phyloP scores from a whole-genome alignment of 2,797 vertebrate species.

The Neopelma chrysocephalum region DNA sequence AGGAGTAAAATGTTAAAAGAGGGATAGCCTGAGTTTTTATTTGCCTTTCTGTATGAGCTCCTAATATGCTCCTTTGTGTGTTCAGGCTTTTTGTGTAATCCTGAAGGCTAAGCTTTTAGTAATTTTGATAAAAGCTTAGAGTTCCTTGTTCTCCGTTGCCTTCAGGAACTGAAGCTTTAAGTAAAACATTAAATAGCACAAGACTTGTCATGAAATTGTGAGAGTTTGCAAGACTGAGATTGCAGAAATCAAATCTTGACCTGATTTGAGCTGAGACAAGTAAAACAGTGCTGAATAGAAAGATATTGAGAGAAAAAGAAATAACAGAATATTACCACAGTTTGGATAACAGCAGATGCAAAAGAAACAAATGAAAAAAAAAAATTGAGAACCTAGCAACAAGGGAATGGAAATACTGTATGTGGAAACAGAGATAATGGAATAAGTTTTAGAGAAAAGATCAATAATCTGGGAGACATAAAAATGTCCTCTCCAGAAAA shows the following conservation, averaged over 20 bases:
- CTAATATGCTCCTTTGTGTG: neutral
- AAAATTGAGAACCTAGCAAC: neutral
- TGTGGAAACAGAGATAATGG: neutral
- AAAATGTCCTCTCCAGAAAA: neutral
- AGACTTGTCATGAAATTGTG: neutral
- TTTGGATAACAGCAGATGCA: neutral
- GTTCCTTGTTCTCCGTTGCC: conserved; percentile 7
- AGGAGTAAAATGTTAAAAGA: neutral
- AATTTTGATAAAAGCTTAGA: conserved; percentile 36
- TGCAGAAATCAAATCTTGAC: conserved; percentile 8
- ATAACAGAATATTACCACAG: neutral
- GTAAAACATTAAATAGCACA: conserved; percentile 9
- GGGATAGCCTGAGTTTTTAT: neutral
- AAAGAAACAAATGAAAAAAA: neutral
- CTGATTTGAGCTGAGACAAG: neutral
- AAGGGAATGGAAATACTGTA: neutral
- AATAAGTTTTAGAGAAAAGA: neutral
- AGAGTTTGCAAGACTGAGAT: neutral
- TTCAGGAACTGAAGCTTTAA: conserved; percentile 13
- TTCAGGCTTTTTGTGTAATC: neutral
- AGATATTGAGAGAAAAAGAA: neutral
- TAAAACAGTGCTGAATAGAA: neutral
- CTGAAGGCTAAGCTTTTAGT: conserved; percentile 7
- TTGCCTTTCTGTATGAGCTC: neutral
- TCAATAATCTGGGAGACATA: neutral